A percentile compares a stretch with the other conserved stretches of the same genome.
These are phyloP conservation scores for Coenobita brevimanus DNA, from an alignment of 1,140 invertebrate species.

Conservation along the genomic window DNA sequence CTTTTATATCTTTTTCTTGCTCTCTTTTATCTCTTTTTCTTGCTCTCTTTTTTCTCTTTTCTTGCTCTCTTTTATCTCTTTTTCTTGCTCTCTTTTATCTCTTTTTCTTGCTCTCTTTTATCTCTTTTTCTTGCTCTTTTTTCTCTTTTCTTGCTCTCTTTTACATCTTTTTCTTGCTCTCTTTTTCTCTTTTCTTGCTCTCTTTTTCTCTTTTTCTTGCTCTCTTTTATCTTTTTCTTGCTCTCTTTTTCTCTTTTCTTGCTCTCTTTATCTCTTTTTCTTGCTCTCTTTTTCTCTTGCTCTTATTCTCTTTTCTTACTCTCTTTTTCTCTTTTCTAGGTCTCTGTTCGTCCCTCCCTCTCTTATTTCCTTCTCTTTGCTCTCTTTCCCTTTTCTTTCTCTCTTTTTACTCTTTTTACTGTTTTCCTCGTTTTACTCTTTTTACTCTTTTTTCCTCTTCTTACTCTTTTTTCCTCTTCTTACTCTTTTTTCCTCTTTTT, in stretches of 20 bases:
- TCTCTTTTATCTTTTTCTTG: neutral
- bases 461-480: neutral
- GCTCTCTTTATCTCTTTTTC: too few species aligned
- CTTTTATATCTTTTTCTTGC: neutral
- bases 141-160: neutral
- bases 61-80: neutral
- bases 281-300: neutral
- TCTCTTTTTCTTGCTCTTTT: neutral
- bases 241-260: neutral
- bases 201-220: neutral
- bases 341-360: neutral
- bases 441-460: neutral
- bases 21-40: neutral
- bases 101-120: neutral
- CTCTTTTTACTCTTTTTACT: neutral
- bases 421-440: neutral
- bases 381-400: neutral
- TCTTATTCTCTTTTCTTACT: neutral
- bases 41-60: neutral
- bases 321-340: neutral
- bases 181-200: neutral
- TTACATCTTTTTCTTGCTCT: neutral
- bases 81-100: neutral
- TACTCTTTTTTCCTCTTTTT: neutral
- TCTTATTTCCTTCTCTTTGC: neutral